phyloP scores from a whole-genome alignment of 1,140 invertebrate genomes.

The Lepidurus arcticus region DNA sequence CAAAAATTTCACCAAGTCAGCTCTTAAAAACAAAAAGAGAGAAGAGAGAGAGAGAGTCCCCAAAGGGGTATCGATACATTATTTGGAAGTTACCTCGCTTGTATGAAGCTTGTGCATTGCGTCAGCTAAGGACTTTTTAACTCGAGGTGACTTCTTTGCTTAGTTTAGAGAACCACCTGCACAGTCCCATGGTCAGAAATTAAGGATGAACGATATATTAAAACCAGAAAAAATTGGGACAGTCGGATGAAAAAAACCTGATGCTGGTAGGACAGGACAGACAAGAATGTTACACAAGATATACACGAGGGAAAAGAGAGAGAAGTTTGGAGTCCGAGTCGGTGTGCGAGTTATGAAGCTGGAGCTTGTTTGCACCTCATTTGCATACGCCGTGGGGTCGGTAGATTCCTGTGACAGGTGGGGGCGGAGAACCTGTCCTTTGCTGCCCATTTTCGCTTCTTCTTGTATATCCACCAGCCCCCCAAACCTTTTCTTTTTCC shows the following conservation, averaged over 20 bases:
- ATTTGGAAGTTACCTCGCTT: neutral
- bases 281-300: neutral
- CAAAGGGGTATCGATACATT: slow-evolving; percentile 15
- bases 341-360: slow-evolving; percentile 17
- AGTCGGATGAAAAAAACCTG: neutral
- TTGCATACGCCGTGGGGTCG: slow-evolving; percentile 17
- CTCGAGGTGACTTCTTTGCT: neutral
- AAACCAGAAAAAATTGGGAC: neutral
- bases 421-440: slow-evolving; percentile 17
- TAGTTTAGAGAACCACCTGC: neutral
- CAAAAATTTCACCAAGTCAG: neutral
- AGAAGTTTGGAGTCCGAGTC: neutral
- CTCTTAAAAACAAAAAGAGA: neutral
- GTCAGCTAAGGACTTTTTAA: neutral
- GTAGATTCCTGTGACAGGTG: slow-evolving; percentile 18
- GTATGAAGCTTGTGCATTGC: neutral
- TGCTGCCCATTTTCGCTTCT: slow-evolving; percentile 14
- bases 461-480: neutral
- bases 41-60: neutral
- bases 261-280: neutral
- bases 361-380: slow-evolving; percentile 8
- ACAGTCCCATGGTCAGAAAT: neutral
- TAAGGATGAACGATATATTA: neutral
- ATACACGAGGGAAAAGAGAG: neutral
- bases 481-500: neutral